Evolutionary conservation across 2,797 vertebrate genomes (phyloP).

Genomic region (Erpetoichthys calabaricus): DNA sequence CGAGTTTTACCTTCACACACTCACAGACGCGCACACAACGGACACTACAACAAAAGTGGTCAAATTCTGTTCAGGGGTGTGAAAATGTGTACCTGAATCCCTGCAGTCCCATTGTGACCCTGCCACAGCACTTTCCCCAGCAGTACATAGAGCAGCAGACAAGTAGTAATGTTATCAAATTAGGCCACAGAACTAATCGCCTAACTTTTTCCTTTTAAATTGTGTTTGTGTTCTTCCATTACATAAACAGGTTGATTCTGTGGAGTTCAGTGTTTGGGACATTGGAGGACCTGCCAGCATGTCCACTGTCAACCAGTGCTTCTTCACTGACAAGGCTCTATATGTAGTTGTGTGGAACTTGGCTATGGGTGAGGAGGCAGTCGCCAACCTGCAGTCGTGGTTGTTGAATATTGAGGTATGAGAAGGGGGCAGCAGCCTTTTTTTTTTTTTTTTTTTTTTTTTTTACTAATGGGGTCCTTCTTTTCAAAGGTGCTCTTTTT

Average conservation of each 20-base stretch:
- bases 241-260: constrained; percentile 67
- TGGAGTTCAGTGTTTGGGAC: constrained; percentile 88
- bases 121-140: too few species aligned
- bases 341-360: constrained; percentile 96
- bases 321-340: constrained; percentile 92
- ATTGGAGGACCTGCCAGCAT: constrained; percentile 80
- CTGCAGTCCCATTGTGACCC: too few species aligned
- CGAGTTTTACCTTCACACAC: too few species aligned
- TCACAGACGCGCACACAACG: too few species aligned
- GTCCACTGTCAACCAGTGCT: constrained; percentile 94
- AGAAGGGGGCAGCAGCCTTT: not conserved
- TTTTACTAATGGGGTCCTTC: not conserved
- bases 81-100: too few species aligned
- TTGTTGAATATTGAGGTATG: constrained; percentile 89
- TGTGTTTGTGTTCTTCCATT: constrained; percentile 19
- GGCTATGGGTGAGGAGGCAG: constrained; percentile 86
- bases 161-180: too few species aligned
- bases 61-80: too few species aligned
- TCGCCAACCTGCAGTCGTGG: constrained; percentile 87
- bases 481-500: not conserved
- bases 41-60: too few species aligned
- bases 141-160: too few species aligned
- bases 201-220: too few species aligned
- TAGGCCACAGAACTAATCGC: too few species aligned
- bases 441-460: constrained; percentile 3